Evolutionary conservation across 2,113 vertebrate genomes (phyloP).

Genomic region (Carassius gibelio): DNA sequence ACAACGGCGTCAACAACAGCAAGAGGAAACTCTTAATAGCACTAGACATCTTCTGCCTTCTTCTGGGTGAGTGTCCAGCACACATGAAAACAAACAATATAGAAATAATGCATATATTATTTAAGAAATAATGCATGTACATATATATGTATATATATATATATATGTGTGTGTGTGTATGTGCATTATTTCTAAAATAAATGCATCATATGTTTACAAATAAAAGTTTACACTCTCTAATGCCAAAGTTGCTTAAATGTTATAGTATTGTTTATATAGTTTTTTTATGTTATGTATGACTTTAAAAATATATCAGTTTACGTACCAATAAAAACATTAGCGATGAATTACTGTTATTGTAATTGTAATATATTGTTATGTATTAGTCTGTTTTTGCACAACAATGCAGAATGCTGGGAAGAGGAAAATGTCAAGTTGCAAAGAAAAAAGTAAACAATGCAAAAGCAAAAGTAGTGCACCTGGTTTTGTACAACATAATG

Average conservation of each 20-base stretch:
- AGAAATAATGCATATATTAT: no score
- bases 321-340: neutral
- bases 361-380: no score
- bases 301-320: neutral
- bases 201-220: neutral
- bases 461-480: neutral
- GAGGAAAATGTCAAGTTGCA: neutral
- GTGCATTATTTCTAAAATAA: neutral
- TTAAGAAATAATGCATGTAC: no score
- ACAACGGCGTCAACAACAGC: constrained; percentile 79
- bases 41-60: constrained; percentile 91
- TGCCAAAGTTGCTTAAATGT: neutral
- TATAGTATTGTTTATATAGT: neutral
- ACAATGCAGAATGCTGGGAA: neutral
- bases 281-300: neutral
- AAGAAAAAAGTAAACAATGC: neutral
- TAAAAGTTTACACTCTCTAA: neutral
- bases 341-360: no score
- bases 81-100: neutral
- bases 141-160: no score
- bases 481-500: neutral
- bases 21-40: constrained; percentile 87
- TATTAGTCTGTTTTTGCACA: neutral
- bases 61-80: constrained; percentile 84
- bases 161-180: no score